Evolutionary conservation across 2,113 vertebrate species (phyloP).

Genomic region (Cairina moschata): DNA sequence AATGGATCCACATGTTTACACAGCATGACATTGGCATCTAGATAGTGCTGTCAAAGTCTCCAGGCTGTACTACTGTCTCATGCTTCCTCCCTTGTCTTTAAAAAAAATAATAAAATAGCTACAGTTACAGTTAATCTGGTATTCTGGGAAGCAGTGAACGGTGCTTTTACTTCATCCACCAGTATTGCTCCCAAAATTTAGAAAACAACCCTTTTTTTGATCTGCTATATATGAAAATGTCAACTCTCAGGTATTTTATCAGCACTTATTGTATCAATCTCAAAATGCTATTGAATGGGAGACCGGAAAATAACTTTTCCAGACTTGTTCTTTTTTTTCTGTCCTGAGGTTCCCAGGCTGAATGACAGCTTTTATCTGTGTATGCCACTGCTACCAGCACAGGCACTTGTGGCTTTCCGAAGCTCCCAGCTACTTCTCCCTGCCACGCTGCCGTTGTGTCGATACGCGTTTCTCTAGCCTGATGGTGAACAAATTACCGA

Average conservation of each 20-base stretch:
- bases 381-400: neutral
- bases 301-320: neutral
- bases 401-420: rapidly evolving
- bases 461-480: rapidly evolving
- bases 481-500: neutral
- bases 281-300: neutral
- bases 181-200: neutral
- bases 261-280: neutral
- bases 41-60: neutral
- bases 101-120: neutral
- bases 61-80: neutral
- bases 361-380: neutral
- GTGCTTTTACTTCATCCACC: neutral
- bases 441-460: neutral
- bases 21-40: slow-evolving; percentile 36
- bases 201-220: neutral
- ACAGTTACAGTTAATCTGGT: neutral
- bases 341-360: neutral
- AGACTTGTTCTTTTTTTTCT: neutral
- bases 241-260: neutral
- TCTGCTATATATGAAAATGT: neutral
- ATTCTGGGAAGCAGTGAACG: neutral
- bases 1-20: slow-evolving; percentile 46
- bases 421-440: neutral
- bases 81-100: neutral